phyloP scores from a whole-genome alignment of 2,113 vertebrate species.

The Ancistrus triradiatus region DNA sequence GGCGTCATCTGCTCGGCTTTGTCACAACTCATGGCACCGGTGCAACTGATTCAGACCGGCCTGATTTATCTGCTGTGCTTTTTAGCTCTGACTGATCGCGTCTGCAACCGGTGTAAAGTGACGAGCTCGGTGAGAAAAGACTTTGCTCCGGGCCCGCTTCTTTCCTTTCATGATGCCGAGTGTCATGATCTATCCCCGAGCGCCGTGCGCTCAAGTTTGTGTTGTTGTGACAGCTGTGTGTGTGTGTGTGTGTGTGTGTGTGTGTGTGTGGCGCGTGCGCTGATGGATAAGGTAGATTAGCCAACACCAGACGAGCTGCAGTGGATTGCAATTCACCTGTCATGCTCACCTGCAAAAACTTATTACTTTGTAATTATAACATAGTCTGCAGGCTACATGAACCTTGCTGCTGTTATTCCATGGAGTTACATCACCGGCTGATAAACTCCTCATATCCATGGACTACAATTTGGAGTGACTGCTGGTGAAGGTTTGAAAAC shows the following conservation, averaged over 20 bases:
- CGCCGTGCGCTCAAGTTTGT: conserved; percentile 23
- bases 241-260: conserved; percentile 3
- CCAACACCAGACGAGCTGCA: conserved; percentile 3
- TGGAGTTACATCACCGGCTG: too few relatives aligned
- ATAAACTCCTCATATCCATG: too few relatives aligned
- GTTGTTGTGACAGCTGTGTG: conserved; percentile 83
- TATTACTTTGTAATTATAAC: too few relatives aligned
- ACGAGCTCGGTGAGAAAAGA: conserved; percentile 17
- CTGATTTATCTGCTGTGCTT: conserved; percentile 10
- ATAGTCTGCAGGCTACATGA: too few relatives aligned
- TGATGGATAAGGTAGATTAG: conserved; percentile 11
- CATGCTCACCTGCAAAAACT: too few relatives aligned
- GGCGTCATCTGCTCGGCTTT: conserved; percentile 33
- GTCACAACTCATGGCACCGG: conserved; percentile 33
- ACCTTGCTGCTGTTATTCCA: too few relatives aligned
- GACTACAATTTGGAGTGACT: too few relatives aligned
- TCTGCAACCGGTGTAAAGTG: conserved; percentile 18
- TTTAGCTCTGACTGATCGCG: conserved; percentile 22
- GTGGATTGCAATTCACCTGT: neutral
- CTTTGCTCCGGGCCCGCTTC: conserved; percentile 24
- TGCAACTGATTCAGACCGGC: conserved; percentile 36
- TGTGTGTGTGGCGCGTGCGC: neutral
- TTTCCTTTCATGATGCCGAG: conserved; percentile 27
- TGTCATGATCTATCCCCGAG: conserved; percentile 28
- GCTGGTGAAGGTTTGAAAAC: too few relatives aligned